Evolutionary conservation across 1,140 invertebrate species (phyloP).

Genomic region (Anastrepha ludens): DNA sequence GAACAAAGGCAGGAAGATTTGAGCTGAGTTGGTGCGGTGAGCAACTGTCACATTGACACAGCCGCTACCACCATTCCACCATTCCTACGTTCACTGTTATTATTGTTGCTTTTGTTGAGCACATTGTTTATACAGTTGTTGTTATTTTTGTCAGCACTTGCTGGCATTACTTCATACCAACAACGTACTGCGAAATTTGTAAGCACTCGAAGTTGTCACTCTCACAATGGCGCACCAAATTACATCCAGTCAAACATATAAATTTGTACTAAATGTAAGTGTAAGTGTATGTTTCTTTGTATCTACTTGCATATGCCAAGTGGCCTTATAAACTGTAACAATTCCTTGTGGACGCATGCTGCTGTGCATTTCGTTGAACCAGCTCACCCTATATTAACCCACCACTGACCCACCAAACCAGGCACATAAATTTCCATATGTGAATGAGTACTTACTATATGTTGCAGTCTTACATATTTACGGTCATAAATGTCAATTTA

Average conservation of each 20-base stretch:
- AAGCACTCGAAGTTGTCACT: background rate
- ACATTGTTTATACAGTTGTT: background rate
- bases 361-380: background rate
- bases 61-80: background rate
- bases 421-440: background rate
- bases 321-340: background rate
- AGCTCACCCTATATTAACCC: background rate
- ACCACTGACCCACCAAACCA: background rate
- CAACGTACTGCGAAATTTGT: background rate
- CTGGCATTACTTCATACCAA: no score
- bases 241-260: background rate
- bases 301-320: conserved; percentile 16
- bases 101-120: background rate
- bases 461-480: background rate
- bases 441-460: background rate
- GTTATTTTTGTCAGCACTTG: conserved; percentile 1
- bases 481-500: background rate
- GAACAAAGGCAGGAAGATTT: background rate
- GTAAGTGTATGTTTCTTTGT: background rate
- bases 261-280: background rate
- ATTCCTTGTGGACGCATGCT: background rate
- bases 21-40: background rate
- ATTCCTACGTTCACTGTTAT: conserved; percentile 2
- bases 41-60: conserved; percentile 26
- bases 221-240: background rate